Conservation (phyloP, 2,113 vertebrate genomes). For the Sander lucioperca region DNA sequence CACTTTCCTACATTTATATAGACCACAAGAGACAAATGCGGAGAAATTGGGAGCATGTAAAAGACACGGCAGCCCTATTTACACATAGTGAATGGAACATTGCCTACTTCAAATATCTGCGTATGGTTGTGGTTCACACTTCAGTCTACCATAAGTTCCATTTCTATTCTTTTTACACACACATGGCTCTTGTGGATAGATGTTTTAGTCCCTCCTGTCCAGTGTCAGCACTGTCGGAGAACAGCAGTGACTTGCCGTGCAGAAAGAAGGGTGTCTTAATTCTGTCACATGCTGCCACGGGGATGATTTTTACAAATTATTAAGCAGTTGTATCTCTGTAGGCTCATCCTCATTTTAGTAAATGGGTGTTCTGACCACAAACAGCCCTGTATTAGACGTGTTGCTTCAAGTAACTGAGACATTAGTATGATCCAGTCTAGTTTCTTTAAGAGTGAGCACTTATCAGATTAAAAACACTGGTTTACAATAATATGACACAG, state of each 20-base stretch:
- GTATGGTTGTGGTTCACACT: constrained; percentile 40
- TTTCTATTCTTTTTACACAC: constrained; percentile 25
- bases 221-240: constrained; percentile 1
- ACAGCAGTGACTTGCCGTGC: neutral
- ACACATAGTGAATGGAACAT: constrained; percentile 47
- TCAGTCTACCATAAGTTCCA: constrained; percentile 7
- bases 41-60: constrained; percentile 62
- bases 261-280: neutral
- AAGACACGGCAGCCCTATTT: constrained; percentile 45
- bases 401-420: neutral
- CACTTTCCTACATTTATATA: constrained; percentile 61
- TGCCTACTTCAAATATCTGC: constrained; percentile 35
- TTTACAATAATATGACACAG: neutral
- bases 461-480: neutral
- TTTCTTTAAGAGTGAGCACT: neutral
- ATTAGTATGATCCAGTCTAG: neutral
- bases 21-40: constrained; percentile 65
- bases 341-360: constrained; percentile 17
- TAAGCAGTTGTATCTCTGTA: constrained; percentile 17
- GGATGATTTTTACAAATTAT: constrained; percentile 35
- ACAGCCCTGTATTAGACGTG: neutral
- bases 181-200: constrained; percentile 12
- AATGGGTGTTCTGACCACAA: neutral
- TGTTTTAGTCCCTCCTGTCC: constrained; percentile 4
- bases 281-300: constrained; percentile 18